A percentile compares a stretch with the other conserved stretches of the same genome.
These are phyloP conservation scores for Campylomormyrus numenius DNA, from an alignment of 2,113 vertebrate genomes.

Conservation along the genomic window DNA sequence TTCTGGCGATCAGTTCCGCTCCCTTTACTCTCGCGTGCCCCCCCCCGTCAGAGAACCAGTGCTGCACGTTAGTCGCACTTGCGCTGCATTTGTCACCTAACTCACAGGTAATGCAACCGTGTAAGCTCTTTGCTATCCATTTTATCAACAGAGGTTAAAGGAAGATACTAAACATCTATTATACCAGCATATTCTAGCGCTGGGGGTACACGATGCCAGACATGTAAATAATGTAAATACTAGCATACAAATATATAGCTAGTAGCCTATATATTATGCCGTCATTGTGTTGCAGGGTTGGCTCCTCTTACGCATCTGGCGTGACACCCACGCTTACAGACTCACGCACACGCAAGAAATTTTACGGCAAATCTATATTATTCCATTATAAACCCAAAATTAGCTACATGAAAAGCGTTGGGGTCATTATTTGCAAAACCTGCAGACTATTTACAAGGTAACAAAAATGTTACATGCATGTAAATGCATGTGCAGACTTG, in stretches of 20 bases:
- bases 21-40: background rate
- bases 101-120: background rate
- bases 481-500: background rate
- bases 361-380: background rate
- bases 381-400: background rate
- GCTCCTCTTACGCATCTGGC: no score
- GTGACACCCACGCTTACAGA: background rate
- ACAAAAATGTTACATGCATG: background rate
- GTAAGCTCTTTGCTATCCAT: background rate
- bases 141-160: background rate
- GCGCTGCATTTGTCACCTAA: background rate
- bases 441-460: background rate
- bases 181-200: background rate
- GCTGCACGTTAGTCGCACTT: background rate
- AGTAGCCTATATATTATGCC: background rate
- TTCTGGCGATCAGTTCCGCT: background rate
- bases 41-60: no score
- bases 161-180: background rate
- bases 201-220: background rate
- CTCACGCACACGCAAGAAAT: background rate
- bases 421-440: background rate
- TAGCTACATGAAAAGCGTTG: background rate
- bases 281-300: background rate
- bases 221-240: background rate
- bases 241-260: no score